A percentile compares a stretch with the other conserved stretches of the same genome.
phyloP scores from a whole-genome alignment of 1,140 invertebrate species.

The Cydia amplana region DNA sequence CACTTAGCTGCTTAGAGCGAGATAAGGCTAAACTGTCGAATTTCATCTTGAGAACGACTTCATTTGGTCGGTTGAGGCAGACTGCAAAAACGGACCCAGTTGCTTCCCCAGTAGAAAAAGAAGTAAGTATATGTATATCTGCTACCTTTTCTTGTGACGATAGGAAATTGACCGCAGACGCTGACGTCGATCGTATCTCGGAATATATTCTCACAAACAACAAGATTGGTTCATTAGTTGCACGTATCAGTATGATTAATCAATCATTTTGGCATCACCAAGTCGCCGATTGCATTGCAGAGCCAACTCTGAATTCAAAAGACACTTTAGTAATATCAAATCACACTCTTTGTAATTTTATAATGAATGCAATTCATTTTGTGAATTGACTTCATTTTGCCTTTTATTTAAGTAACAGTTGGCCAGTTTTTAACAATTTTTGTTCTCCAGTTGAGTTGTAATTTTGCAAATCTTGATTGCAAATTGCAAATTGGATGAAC shows the following conservation, averaged over 20 bases:
- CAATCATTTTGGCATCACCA: slow-evolving; percentile 2
- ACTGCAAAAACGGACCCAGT: not conserved
- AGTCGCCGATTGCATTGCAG: not conserved
- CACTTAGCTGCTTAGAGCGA: not conserved
- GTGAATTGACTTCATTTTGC: too few relatives aligned
- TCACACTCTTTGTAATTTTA: too few relatives aligned
- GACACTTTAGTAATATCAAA: too few relatives aligned
- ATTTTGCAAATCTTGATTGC: too few relatives aligned
- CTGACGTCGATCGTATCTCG: not conserved
- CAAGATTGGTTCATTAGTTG: slow-evolving; percentile 2
- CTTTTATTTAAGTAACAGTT: too few relatives aligned
- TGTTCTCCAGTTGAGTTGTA: too few relatives aligned
- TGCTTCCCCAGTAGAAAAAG: not conserved
- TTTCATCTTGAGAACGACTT: not conserved
- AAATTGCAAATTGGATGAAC: too few relatives aligned
- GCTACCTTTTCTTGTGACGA: not conserved
- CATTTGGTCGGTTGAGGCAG: not conserved
- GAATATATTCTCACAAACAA: slow-evolving; percentile 3
- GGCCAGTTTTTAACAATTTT: too few relatives aligned
- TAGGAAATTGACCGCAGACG: not conserved
- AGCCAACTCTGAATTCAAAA: not conserved
- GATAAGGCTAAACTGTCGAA: not conserved
- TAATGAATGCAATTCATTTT: too few relatives aligned
- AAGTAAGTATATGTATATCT: not conserved
- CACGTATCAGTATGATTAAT: not conserved